Evolutionary conservation across 2,888 invertebrate genomes (phyloP).

Genomic region (Pyralis farinalis): DNA sequence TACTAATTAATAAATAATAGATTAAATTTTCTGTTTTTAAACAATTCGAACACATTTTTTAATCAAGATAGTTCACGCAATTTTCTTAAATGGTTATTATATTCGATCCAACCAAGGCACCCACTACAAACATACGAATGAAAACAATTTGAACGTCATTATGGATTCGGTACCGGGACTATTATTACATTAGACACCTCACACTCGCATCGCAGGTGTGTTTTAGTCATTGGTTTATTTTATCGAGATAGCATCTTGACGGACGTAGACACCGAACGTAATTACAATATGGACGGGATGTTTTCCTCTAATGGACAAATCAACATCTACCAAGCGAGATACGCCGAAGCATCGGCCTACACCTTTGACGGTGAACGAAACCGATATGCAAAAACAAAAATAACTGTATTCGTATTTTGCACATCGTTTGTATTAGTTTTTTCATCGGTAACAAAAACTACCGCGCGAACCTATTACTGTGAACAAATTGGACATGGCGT

Average conservation of each 20-base stretch:
- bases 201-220: slow-evolving; percentile 58
- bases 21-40: too few relatives aligned
- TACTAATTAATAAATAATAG: too few relatives aligned
- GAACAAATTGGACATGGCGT: slow-evolving; percentile 62
- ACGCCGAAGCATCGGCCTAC: slow-evolving; percentile 32
- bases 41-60: too few relatives aligned
- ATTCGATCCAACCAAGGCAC: too few relatives aligned
- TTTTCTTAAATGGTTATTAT: too few relatives aligned
- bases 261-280: slow-evolving; percentile 62
- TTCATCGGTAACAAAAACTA: slow-evolving; percentile 53
- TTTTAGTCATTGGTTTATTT: slow-evolving; percentile 70
- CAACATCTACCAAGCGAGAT: slow-evolving; percentile 31
- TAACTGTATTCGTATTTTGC: slow-evolving; percentile 73
- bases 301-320: slow-evolving; percentile 68
- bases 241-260: slow-evolving; percentile 71
- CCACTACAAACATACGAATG: too few relatives aligned
- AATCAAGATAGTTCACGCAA: too few relatives aligned
- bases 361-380: slow-evolving; percentile 56
- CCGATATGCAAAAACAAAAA: slow-evolving; percentile 66
- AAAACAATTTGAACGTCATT: slow-evolving; percentile 49
- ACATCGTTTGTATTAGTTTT: slow-evolving; percentile 55
- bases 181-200: slow-evolving; percentile 25
- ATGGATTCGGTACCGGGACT: slow-evolving; percentile 40
- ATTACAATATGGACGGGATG: slow-evolving; percentile 60
- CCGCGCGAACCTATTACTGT: slow-evolving; percentile 58